These are phyloP conservation scores for Myopa tessellatipennis DNA, from an alignment of 2,888 invertebrate genomes.

Conservation along the genomic window DNA sequence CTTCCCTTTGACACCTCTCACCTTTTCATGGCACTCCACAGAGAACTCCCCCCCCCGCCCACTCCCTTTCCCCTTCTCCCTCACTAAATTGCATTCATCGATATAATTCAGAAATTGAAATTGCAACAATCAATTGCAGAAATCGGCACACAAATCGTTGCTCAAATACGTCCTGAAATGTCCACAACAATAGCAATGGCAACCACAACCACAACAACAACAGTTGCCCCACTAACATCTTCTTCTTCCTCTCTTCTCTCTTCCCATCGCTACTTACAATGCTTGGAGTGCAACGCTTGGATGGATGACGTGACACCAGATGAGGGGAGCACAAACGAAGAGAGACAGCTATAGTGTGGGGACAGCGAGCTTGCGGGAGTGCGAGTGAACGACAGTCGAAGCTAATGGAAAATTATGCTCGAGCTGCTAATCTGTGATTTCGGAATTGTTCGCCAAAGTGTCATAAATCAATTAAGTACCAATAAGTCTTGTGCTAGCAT, in stretches of 20 bases:
- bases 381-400: not conserved
- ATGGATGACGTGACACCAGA: not conserved
- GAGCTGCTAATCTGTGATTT: slow-evolving; percentile 64
- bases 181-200: not conserved
- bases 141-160: slow-evolving; percentile 49
- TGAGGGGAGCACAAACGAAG: not conserved
- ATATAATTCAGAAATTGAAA: slow-evolving; percentile 65
- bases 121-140: slow-evolving; percentile 66
- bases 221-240: not conserved
- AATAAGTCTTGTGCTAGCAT: slow-evolving; percentile 60
- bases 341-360: not conserved
- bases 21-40: not conserved
- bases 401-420: slow-evolving; percentile 48
- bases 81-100: slow-evolving; percentile 27
- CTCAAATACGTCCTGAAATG: slow-evolving; percentile 21
- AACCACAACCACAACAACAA: not conserved
- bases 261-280: not conserved
- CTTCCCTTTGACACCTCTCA: not conserved
- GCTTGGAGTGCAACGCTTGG: slow-evolving; percentile 3
- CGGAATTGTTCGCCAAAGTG: slow-evolving; percentile 66
- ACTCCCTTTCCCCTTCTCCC: not conserved
- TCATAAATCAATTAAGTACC: slow-evolving; percentile 67
- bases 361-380: not conserved
- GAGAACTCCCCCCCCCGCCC: not conserved
- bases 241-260: not conserved